phyloP scores from a whole-genome alignment of 2,113 vertebrate genomes.

The Gadus macrocephalus region DNA sequence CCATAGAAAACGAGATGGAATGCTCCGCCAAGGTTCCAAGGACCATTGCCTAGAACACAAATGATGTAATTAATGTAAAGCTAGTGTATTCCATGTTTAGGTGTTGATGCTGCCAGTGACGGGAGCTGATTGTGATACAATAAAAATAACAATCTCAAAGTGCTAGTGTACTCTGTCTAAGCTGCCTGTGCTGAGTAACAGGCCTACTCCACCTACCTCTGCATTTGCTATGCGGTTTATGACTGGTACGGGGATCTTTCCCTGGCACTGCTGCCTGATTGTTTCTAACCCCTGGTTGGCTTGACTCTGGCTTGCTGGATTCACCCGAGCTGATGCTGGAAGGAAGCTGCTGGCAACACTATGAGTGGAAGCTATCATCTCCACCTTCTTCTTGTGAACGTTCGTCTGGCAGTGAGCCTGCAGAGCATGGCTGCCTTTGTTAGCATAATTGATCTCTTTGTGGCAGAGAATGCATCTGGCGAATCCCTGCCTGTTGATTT shows the following conservation, averaged over 20 bases:
- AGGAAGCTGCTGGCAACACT: too few species aligned
- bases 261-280: neutral
- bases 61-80: too few species aligned
- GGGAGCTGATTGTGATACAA: constrained; percentile 13
- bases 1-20: neutral
- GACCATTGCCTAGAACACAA: too few species aligned
- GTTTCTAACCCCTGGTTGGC: neutral
- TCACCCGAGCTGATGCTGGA: too few species aligned
- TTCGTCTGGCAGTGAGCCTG: too few species aligned
- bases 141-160: constrained; percentile 2
- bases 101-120: constrained; percentile 4
- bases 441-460: too few species aligned
- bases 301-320: too few species aligned
- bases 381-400: too few species aligned
- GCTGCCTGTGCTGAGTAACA: constrained; percentile 1
- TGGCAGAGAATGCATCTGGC: too few species aligned
- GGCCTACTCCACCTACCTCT: neutral
- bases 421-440: too few species aligned
- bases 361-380: too few species aligned
- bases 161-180: neutral
- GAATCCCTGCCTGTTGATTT: too few species aligned
- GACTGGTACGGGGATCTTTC: neutral
- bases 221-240: neutral
- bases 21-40: neutral
- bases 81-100: neutral